Conservation (phyloP, 1,140 invertebrate genomes). For the Zaprionus africanus region DNA sequence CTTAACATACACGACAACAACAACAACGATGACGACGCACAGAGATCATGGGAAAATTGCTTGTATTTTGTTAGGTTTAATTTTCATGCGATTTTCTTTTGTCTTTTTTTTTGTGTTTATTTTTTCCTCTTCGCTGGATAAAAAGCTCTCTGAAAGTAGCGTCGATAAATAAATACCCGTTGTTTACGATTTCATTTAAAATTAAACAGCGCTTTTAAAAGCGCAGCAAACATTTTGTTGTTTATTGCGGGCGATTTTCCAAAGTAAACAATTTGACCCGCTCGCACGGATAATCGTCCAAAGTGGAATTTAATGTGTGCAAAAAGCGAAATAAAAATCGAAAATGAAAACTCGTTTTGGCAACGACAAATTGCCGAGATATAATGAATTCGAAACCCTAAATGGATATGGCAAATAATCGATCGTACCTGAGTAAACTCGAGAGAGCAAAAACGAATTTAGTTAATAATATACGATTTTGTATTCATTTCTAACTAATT, state of each 20-base stretch:
- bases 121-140: neutral
- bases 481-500: too few relatives aligned
- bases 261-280: constrained; percentile 59
- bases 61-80: constrained; percentile 59
- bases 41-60: constrained; percentile 79
- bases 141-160: constrained; percentile 49
- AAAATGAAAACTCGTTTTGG: neutral
- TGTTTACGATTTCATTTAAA: constrained; percentile 74
- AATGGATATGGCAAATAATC: neutral
- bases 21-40: constrained; percentile 32
- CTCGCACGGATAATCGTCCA: constrained; percentile 47
- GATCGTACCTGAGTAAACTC: neutral
- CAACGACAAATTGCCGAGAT: constrained; percentile 24
- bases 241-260: constrained; percentile 64
- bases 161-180: constrained; percentile 64
- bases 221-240: constrained; percentile 49
- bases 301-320: constrained; percentile 61
- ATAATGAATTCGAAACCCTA: constrained; percentile 11
- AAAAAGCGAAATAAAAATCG: constrained; percentile 19
- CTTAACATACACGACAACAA: constrained; percentile 43
- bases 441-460: neutral
- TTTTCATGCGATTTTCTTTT: constrained; percentile 53
- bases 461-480: too few relatives aligned
- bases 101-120: neutral
- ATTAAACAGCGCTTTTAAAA: constrained; percentile 67